Base-by-base conservation (phyloP, 2,797 vertebrate species). In the Pseudochirops corinnae region DNA sequence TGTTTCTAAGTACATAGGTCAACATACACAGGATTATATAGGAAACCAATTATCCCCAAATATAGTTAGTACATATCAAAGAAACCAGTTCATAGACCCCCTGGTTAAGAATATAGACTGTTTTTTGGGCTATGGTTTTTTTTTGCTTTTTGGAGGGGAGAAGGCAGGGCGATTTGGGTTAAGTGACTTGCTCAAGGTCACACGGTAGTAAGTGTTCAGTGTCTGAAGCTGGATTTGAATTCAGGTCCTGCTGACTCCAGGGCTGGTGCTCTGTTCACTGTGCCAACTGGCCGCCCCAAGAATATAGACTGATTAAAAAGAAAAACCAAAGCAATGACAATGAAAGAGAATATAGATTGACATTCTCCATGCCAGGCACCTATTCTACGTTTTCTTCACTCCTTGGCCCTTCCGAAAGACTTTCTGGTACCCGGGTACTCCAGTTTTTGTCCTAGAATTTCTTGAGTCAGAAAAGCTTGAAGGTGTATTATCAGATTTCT, bases 401-500 rank as follows among this genome's bases (percentile, higher is more conserved):
- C 24, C 39, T 87, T 50, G 9, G 21, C 24, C 24, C 24, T 87
- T 50, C 74, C 74, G 2, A 46, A 53, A 18, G 87, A 91, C 90
- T 1, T 0, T 9, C 0, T 56, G 6, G 16, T 39, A 56, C 39
- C 58, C 26, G 56, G 60, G 14, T 3, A 2, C 46, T 74, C n/a
- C 0, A 0, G 7, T 0, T 24, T 95, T 91, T 95, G 95, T 92
- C 87, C 46, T 16, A 92, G 93, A n/a, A 95, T 93, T 0, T 0
- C 56, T 57, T 39, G 92, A 74, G 82, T n/a, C 10, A 0, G 1
- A 57, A 82, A 46, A 56, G 56, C 67, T 92, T 55, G 13, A n/a
- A 87, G 95, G 95, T 93, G 93, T 87, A 94, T 52, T 90, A 67
- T 94, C 18, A 0, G 10, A n/a, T 91, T 29, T 60, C 33, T 91